Evolutionary conservation across 2,888 invertebrate genomes (phyloP).

Genomic region (Hecatera dysodea): DNA sequence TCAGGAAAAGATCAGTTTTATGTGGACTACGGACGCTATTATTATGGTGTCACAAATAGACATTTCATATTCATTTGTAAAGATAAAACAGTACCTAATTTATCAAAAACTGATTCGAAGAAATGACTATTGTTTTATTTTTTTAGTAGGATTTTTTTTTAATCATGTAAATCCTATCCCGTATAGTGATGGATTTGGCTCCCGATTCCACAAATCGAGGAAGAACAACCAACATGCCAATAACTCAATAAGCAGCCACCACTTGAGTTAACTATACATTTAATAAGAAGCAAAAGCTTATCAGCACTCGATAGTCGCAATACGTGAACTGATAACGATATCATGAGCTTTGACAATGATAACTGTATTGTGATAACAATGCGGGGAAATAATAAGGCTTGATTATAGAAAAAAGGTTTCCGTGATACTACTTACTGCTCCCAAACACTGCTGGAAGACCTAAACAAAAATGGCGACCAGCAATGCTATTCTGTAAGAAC

Average conservation of each 20-base stretch:
- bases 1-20: too few relatives aligned
- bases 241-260: constrained; percentile 38
- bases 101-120: too few relatives aligned
- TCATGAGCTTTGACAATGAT: constrained; percentile 59
- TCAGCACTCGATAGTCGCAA: constrained; percentile 48
- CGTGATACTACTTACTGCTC: background rate
- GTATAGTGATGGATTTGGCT: background rate
- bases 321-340: constrained; percentile 57
- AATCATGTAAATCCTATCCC: too few relatives aligned
- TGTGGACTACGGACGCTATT: too few relatives aligned
- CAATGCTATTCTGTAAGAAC: too few relatives aligned
- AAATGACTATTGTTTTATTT: too few relatives aligned
- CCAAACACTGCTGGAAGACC: too few relatives aligned
- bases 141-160: too few relatives aligned
- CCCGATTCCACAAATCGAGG: background rate
- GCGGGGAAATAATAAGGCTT: constrained; percentile 22
- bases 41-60: too few relatives aligned
- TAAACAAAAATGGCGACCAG: too few relatives aligned
- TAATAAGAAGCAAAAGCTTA: constrained; percentile 46
- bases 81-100: too few relatives aligned
- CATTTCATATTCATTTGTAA: too few relatives aligned
- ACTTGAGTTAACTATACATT: constrained; percentile 50
- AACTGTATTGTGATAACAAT: constrained; percentile 36
- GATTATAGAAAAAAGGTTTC: constrained; percentile 5
- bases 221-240: constrained; percentile 23